These are phyloP conservation scores for Pandemis heparana DNA, from an alignment of 2,888 invertebrate species.

Conservation along the genomic window DNA sequence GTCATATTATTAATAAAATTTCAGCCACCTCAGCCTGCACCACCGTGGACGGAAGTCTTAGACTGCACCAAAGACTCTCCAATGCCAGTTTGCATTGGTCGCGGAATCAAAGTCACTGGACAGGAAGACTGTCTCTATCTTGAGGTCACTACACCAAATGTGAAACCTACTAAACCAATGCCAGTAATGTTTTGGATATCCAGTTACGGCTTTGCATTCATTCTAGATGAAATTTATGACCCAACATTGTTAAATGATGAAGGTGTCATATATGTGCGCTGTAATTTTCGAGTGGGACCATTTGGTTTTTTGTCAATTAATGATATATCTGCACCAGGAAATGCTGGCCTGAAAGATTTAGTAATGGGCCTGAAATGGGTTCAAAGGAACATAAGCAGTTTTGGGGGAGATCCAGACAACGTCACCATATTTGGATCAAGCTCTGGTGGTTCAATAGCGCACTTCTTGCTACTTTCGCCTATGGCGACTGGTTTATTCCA, in stretches of 20 bases:
- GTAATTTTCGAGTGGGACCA: constrained; percentile 77
- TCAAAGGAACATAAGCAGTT: constrained; percentile 69
- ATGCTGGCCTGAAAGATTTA: constrained; percentile 78
- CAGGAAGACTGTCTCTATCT: constrained; percentile 80
- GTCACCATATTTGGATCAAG: constrained; percentile 81
- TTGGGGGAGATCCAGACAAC: constrained; percentile 79
- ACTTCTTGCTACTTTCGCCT: constrained; percentile 79
- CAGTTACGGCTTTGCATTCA: constrained; percentile 64
- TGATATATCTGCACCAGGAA: constrained; percentile 76
- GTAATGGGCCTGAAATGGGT: constrained; percentile 79
- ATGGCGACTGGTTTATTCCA: constrained; percentile 79
- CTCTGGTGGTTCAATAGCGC: constrained; percentile 77
- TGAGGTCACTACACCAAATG: constrained; percentile 68
- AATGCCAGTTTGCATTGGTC: constrained; percentile 49
- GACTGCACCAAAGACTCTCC: constrained; percentile 69
- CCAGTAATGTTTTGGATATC: constrained; percentile 85
- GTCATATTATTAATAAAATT: constrained; percentile 47
- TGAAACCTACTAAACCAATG: constrained; percentile 64
- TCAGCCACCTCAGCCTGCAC: constrained; percentile 69
- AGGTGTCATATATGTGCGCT: constrained; percentile 72
- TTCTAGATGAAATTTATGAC: constrained; percentile 67
- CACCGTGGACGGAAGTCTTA: constrained; percentile 63
- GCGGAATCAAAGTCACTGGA: constrained; percentile 52
- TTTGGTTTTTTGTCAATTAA: constrained; percentile 79
- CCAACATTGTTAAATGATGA: constrained; percentile 67